Base-by-base conservation (phyloP, 1,140 invertebrate genomes). In the Solen grandis region DNA sequence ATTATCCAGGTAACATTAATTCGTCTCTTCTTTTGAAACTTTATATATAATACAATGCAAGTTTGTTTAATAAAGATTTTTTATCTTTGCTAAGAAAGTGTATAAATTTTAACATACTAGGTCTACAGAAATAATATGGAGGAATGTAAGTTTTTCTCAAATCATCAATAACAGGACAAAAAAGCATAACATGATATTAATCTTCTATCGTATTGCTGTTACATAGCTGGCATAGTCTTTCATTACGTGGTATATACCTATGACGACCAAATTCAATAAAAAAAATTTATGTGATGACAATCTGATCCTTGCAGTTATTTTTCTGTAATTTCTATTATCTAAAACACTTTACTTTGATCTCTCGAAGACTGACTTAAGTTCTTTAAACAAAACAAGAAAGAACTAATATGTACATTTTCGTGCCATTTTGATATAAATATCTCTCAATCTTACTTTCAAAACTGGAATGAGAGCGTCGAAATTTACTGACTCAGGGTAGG, bases 371-470 rank as follows among this genome's bases (percentile, higher is more conserved):
- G 27, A 2, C 38, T 65, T 65, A 13, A 65, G 25, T 65, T 65
- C 31, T 38, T 65, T 65, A 33, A 35, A 65, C 13, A 29, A n/a
- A 29, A 3, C 33, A 5, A 55, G 27, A 8, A 27, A 55, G 27
- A 27, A 55, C 54, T 22, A 55, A 5, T 65, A 35, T n/a, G 16
- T 35, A 38, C 38, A 19, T 65, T 35, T 35, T 65, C 19, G 3
- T 35, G 22, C 62, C 31, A 65, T 27, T 65, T 16, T 22, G n/a
- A 65, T 65, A 31, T 35, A 65, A 29, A 65, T 19, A 35, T 65
- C 62, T 1, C n/a, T 22, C 38, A 65, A 65, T 65, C 31, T 35
- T 1, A 3, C n/a, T 8, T 35, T 16, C 22, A 33, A 65, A 16
- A 65, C n/a, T 35, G 36, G 16, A 14, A 33, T 29, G 38, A 65